These are phyloP conservation scores for Coenonympha glycerion DNA, from an alignment of 2,888 invertebrate species.

Conservation along the genomic window DNA sequence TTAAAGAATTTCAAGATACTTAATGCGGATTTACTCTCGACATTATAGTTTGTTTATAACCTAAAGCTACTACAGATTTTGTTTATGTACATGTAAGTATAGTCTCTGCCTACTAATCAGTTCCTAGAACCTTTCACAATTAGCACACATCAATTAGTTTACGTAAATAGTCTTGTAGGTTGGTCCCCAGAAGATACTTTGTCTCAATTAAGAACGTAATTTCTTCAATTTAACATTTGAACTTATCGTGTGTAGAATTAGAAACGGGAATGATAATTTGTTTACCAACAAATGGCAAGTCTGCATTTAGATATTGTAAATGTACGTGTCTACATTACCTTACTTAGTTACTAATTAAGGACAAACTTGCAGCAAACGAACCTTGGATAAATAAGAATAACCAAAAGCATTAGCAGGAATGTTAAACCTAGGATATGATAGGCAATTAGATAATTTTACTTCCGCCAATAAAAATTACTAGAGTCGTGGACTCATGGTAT, in stretches of 20 bases:
- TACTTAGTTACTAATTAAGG: too few relatives aligned
- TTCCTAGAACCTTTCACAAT: conserved; percentile 17
- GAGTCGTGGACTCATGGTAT: conserved; percentile 27
- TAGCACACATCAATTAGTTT: conserved; percentile 18
- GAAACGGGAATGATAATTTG: conserved; percentile 16
- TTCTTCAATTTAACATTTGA: conserved; percentile 29
- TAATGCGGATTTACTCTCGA: too few relatives aligned
- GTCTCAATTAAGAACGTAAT: conserved; percentile 31
- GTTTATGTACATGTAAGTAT: neutral
- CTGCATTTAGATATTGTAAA: neutral
- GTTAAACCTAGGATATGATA: too few relatives aligned
- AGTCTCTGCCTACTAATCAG: neutral
- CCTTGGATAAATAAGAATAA: too few relatives aligned
- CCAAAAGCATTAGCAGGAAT: too few relatives aligned
- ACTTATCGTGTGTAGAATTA: conserved; percentile 18
- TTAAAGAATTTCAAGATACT: too few relatives aligned
- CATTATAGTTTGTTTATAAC: too few relatives aligned
- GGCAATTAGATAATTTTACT: conserved; percentile 3
- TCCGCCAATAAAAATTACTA: conserved; percentile 20
- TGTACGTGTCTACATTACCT: neutral
- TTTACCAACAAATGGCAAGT: conserved; percentile 12
- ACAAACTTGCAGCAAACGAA: too few relatives aligned
- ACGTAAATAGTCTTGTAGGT: conserved; percentile 17
- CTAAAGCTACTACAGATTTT: too few relatives aligned
- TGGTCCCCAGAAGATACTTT: conserved; percentile 6